phyloP scores from a whole-genome alignment of 2,113 vertebrate genomes.

The Microcebus ravelobensis region DNA sequence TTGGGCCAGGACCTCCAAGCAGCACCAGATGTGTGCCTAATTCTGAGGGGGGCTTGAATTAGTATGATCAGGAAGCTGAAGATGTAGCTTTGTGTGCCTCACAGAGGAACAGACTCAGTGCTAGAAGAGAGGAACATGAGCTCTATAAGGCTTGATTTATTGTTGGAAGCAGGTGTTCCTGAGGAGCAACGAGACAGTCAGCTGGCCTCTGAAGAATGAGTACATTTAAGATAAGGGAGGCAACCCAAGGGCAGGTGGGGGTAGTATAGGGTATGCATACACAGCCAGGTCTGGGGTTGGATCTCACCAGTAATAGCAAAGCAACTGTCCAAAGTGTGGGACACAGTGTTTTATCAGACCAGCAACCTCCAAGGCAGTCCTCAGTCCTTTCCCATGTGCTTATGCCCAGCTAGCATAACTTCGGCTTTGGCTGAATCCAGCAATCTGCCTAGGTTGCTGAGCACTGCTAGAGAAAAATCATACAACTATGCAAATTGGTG shows the following conservation, averaged over 20 bases:
- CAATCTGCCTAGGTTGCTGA: neutral
- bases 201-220: neutral
- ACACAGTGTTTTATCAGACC: neutral
- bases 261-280: neutral
- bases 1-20: neutral
- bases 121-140: neutral
- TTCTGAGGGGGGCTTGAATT: neutral
- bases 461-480: constrained; percentile 22
- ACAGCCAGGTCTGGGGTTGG: neutral
- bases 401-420: neutral
- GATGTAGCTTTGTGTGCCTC: neutral
- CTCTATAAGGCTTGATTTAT: neutral
- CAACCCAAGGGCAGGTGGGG: neutral
- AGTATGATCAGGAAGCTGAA: neutral
- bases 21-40: neutral
- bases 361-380: neutral
- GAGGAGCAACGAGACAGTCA: neutral
- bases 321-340: neutral
- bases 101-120: neutral
- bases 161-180: constrained; percentile 8
- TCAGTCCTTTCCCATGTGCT: constrained; percentile 4
- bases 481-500: neutral
- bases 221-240: neutral
- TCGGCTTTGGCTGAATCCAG: constrained; percentile 3
- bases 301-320: neutral